A percentile compares a stretch with the other conserved stretches of the same genome.
phyloP scores from a whole-genome alignment of 2,888 invertebrate species.

The Glyphotaelius pellucidus region DNA sequence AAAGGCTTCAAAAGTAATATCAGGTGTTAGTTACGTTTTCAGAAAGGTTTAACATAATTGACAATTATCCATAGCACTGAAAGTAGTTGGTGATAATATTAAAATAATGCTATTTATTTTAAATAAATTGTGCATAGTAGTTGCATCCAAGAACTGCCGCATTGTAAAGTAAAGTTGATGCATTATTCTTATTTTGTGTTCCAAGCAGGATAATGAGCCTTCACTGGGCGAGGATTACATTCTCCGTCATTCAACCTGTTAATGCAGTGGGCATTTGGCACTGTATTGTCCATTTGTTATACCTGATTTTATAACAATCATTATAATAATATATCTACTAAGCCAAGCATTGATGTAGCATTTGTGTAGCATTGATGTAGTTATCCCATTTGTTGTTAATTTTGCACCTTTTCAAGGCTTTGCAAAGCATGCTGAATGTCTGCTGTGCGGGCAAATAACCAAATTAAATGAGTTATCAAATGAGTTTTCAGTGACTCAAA shows the following conservation, averaged over 20 bases:
- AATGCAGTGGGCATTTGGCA: not conserved
- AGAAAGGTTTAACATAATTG: not conserved
- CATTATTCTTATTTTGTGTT: not conserved
- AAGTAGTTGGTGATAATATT: not conserved
- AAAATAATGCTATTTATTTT: not conserved
- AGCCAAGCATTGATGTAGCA: not conserved
- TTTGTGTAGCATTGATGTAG: too few species aligned
- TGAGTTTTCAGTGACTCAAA: not conserved
- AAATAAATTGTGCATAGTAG: not conserved
- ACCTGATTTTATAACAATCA: not conserved
- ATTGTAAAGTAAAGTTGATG: not conserved
- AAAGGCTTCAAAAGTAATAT: not conserved
- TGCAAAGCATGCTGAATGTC: not conserved
- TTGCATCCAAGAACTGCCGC: not conserved
- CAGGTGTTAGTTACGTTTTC: not conserved
- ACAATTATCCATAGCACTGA: not conserved
- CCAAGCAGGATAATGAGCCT: not conserved
- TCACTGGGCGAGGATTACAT: not conserved
- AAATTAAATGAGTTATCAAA: not conserved
- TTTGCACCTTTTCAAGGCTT: not conserved
- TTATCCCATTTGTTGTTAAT: not conserved
- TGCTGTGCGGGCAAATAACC: not conserved
- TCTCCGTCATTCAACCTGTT: not conserved
- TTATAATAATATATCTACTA: not conserved
- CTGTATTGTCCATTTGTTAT: not conserved